phyloP scores from a whole-genome alignment of 2,888 invertebrate species.

The Cataglyphis rosenhaueri region DNA sequence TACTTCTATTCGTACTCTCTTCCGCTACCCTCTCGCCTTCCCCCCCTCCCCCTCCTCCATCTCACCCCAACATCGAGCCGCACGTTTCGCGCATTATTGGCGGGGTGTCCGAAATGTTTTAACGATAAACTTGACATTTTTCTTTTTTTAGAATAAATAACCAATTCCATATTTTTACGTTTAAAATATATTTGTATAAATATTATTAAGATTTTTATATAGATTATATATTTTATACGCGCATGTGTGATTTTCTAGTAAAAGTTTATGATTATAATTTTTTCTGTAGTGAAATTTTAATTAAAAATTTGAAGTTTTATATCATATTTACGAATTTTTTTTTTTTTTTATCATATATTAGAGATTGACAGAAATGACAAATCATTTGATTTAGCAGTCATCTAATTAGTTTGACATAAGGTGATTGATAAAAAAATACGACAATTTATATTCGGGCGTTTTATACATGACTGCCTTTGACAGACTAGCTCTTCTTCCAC shows the following conservation, averaged over 20 bases:
- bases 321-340: not conserved
- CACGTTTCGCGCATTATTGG: slow-evolving; percentile 3
- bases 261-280: not conserved
- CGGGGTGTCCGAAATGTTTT: slow-evolving; percentile 3
- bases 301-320: not conserved
- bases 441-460: not conserved
- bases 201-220: not conserved
- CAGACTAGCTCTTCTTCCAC: not conserved
- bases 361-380: not conserved
- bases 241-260: not conserved
- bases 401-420: not conserved
- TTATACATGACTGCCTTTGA: not conserved
- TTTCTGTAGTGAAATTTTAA: not conserved
- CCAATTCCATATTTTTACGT: not conserved
- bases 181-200: not conserved
- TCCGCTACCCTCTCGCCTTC: not conserved
- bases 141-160: not conserved
- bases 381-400: not conserved
- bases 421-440: not conserved
- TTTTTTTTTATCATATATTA: not conserved
- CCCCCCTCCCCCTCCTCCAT: not conserved
- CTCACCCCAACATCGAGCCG: slow-evolving; percentile 1
- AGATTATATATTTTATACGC: not conserved
- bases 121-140: slow-evolving; percentile 10
- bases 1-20: slow-evolving; percentile 46